These are phyloP conservation scores for Artibeus lituratus DNA, from an alignment of 2,797 vertebrate species.

Conservation along the genomic window DNA sequence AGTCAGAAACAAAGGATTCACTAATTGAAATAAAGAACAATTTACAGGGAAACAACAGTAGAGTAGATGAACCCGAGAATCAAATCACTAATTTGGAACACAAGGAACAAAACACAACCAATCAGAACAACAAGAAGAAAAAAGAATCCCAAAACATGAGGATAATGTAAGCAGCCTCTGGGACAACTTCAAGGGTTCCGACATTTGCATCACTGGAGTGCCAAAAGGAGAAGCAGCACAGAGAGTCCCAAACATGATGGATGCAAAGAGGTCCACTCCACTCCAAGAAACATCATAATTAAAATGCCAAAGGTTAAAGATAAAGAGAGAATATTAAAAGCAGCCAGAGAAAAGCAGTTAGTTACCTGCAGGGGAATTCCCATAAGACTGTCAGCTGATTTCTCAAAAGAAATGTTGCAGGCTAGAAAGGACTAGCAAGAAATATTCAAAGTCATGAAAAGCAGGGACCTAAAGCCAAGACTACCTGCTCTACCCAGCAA, in stretches of 20 bases:
- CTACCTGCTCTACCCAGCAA: not conserved
- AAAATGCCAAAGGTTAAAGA: not conserved
- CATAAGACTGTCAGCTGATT: not conserved
- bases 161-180: too few species aligned
- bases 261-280: not conserved
- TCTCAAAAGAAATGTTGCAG: not conserved
- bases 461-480: not conserved
- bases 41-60: too few species aligned
- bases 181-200: too few species aligned
- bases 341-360: not conserved
- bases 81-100: too few species aligned
- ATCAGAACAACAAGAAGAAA: too few species aligned
- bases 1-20: too few species aligned
- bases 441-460: not conserved
- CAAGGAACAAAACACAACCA: too few species aligned
- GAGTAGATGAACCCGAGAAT: too few species aligned
- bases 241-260: not conserved
- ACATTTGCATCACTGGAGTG: too few species aligned
- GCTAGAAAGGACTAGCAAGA: not conserved
- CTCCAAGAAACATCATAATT: not conserved
- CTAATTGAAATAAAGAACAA: too few species aligned
- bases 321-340: not conserved
- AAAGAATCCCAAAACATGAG: too few species aligned
- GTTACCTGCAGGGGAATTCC: not conserved
- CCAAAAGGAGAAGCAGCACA: too few species aligned